A percentile compares a stretch with the other conserved stretches of the same genome.
Conservation (phyloP, 2,113 vertebrate species). For the Ibidorhyncha struthersii region DNA sequence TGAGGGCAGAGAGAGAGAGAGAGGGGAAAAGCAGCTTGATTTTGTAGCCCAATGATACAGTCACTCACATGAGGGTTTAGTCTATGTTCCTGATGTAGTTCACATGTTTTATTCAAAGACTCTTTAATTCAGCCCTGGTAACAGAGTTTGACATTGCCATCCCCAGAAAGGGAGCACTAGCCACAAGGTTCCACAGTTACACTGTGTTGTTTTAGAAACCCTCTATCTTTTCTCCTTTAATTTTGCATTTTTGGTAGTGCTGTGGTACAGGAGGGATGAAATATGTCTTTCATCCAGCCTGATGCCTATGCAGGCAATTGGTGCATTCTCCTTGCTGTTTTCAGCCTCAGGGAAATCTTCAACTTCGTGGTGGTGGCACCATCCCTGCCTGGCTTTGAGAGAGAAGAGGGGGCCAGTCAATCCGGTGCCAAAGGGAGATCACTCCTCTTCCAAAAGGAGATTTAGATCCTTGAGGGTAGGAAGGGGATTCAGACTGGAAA, state of each 20-base stretch:
- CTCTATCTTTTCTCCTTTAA: not conserved
- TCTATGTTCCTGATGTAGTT: not conserved
- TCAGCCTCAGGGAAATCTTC: not conserved
- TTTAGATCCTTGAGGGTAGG: not conserved
- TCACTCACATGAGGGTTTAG: not conserved
- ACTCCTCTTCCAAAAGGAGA: not conserved
- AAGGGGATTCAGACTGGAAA: not conserved
- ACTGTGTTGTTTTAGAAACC: not conserved
- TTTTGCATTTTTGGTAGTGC: not conserved
- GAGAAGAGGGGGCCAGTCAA: not conserved
- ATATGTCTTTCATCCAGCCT: not conserved
- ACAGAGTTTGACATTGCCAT: not conserved
- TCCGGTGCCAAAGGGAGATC: not conserved
- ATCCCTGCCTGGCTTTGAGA: not conserved
- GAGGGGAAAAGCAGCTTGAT: not conserved
- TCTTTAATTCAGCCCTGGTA: not conserved
- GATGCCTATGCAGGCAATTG: not conserved
- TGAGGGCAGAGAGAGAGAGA: not conserved
- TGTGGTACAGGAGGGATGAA: not conserved
- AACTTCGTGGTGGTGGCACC: not conserved
- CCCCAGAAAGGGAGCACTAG: not conserved
- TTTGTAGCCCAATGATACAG: not conserved
- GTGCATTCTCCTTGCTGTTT: fast-evolving
- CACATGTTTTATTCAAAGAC: slow-evolving; percentile 25
- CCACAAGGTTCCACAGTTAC: not conserved